Evolutionary conservation across 1,140 invertebrate species (phyloP), one percentile per base, ranked within the genome.

Genomic region (Zaprionus africanus): DNA sequence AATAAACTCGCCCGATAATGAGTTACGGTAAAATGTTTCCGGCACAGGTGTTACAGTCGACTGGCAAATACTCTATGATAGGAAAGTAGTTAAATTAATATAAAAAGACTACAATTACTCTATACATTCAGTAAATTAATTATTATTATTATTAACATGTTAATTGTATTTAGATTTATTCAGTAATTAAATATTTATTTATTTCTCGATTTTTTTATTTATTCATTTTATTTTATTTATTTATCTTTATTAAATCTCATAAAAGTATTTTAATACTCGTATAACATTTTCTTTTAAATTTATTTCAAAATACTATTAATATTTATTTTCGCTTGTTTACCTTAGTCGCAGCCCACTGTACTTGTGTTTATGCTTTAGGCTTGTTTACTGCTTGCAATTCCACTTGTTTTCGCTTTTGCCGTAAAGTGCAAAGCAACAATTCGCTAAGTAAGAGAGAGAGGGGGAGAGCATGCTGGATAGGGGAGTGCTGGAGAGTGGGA

Each of bases 371-470:
- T 41, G 49, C 61, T 46, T 78, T 58, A 11, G 38, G 51, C 75
- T 85, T 81, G 78, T 81, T 90, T 85, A 90, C 64, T 24, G 54
- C 36, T 61, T 73, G 67, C 74, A 62, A 63, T 69, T 81, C 51
- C 68, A 79, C 75, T 88, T 88, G 75, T 84, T 90, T 76, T 81
- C 69, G 75, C 62, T 71, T 76, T 72, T 76, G 64, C 64, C 75
- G 56, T 51, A 67, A 69, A 76, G 78, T 88, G 84, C 83, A 75
- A 84, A 65, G 81, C 84, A 88, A 88, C 83, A 41, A 28, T n/a
- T 36, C 11, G 24, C 28, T n/a, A 15, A 3, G 5, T 59, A 15
- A 19, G 15, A 22, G 5, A 5, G n/a, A 43, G 17, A 60, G 38
- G 15, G 19, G 41, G 19, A 59, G 19, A 59, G 19, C 26, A 12